phyloP scores from a whole-genome alignment of 2,888 invertebrate species.

The Stratiomys singularior region DNA sequence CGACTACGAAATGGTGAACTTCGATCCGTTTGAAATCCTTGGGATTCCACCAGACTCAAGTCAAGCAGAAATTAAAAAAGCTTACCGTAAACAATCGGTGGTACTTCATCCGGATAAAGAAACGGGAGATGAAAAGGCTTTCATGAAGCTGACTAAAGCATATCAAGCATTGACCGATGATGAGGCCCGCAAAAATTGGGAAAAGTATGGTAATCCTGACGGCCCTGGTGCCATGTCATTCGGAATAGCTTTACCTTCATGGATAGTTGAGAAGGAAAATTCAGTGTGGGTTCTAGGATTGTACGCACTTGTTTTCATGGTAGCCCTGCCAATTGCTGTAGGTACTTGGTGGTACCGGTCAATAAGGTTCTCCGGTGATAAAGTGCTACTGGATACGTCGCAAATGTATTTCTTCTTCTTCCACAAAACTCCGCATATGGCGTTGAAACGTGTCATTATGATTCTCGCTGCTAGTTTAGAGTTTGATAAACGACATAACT shows the following conservation, averaged over 20 bases:
- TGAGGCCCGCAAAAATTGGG: slow-evolving; percentile 97
- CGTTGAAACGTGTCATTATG: slow-evolving; percentile 94
- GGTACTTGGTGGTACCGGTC: slow-evolving; percentile 99
- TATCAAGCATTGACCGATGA: slow-evolving; percentile 96
- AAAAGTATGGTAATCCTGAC: slow-evolving; percentile 99
- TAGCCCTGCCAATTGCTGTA: slow-evolving; percentile 87
- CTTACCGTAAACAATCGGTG: slow-evolving; percentile 92
- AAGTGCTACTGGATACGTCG: slow-evolving; percentile 96
- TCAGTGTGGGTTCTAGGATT: slow-evolving; percentile 97
- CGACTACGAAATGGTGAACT: slow-evolving; percentile 98
- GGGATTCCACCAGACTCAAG: slow-evolving; percentile 88
- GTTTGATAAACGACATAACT: slow-evolving; percentile 93
- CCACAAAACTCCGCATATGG: slow-evolving; percentile 95
- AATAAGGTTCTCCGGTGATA: slow-evolving; percentile 96
- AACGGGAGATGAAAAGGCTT: slow-evolving; percentile 95
- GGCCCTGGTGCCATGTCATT: slow-evolving; percentile 99
- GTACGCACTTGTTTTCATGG: slow-evolving; percentile 97
- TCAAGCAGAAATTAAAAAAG: slow-evolving; percentile 90
- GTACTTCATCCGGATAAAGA: slow-evolving; percentile 98
- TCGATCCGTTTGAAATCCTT: slow-evolving; percentile 97
- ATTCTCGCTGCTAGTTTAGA: slow-evolving; percentile 96
- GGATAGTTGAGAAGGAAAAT: slow-evolving; percentile 99
- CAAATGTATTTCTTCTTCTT: slow-evolving; percentile 96
- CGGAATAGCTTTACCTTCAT: slow-evolving; percentile 98
- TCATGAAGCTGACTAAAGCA: slow-evolving; percentile 96